Conservation (phyloP, 2,797 vertebrate genomes). For the Notamacropus eugenii region DNA sequence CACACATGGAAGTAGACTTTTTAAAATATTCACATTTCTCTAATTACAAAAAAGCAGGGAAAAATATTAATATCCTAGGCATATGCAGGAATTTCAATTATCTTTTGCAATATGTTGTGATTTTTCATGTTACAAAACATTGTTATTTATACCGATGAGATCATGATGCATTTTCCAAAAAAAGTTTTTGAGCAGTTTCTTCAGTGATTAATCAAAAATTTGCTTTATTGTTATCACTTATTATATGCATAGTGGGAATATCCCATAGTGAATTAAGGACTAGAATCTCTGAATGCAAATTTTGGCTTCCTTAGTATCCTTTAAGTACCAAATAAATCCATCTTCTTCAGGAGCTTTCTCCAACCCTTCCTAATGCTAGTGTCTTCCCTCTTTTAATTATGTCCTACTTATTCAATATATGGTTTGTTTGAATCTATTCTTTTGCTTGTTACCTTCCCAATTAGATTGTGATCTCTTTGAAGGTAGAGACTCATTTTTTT, state of each 20-base stretch:
- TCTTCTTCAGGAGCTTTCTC: background rate
- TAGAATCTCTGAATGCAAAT: background rate
- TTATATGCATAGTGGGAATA: background rate
- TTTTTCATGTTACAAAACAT: constrained; percentile 72
- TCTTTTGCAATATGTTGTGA: constrained; percentile 69
- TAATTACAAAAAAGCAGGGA: constrained; percentile 75
- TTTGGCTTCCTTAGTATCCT: background rate
- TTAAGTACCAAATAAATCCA: background rate
- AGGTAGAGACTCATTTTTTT: background rate
- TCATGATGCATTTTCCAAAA: constrained; percentile 59
- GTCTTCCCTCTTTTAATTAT: background rate
- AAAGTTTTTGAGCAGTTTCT: constrained; percentile 42
- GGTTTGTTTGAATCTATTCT: background rate
- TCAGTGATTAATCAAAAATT: constrained; percentile 47
- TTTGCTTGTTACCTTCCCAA: background rate
- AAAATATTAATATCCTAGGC: constrained; percentile 71
- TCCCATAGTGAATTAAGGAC: background rate
- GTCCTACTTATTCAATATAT: background rate
- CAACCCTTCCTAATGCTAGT: background rate
- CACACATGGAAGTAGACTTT: constrained; percentile 71
- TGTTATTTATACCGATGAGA: constrained; percentile 61
- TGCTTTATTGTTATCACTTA: constrained; percentile 32
- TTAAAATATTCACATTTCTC: constrained; percentile 69
- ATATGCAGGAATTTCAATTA: constrained; percentile 72
- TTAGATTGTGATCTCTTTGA: background rate